These are phyloP conservation scores for Eupeodes luniger DNA, from an alignment of 2,888 invertebrate species.

Conservation along the genomic window DNA sequence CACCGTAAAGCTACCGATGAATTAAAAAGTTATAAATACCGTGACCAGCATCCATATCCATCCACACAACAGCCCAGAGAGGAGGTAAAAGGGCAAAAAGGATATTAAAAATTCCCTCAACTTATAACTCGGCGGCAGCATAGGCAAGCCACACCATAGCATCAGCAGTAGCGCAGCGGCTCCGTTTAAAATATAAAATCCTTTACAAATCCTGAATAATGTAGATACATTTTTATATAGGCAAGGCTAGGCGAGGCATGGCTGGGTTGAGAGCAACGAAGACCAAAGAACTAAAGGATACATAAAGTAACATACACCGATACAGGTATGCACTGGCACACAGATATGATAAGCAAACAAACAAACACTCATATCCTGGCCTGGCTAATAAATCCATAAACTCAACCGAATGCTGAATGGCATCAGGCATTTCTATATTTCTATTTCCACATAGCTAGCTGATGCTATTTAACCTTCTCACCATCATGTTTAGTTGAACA, in stretches of 20 bases:
- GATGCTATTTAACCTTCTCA: not conserved
- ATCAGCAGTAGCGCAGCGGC: not conserved
- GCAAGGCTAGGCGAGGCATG: not conserved
- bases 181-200: conserved; percentile 50
- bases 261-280: not conserved
- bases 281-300: not conserved
- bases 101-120: conserved; percentile 55
- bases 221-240: conserved; percentile 30
- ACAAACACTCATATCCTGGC: conserved; percentile 8
- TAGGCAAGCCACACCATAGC: not conserved
- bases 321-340: conserved; percentile 14
- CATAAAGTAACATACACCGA: not conserved
- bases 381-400: conserved; percentile 44
- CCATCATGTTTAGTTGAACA: conserved; percentile 28
- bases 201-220: conserved; percentile 66
- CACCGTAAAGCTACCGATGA: conserved; percentile 65
- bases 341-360: not conserved
- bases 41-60: conserved; percentile 52
- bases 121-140: not conserved
- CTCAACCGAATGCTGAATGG: not conserved
- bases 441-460: not conserved
- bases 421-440: conserved; percentile 24
- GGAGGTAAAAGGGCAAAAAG: conserved; percentile 5
- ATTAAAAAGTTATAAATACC: conserved; percentile 70
- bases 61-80: not conserved